A percentile compares a stretch with the other conserved stretches of the same genome.
Conservation (phyloP, 2,888 invertebrate genomes). For the Oscheius sp. region DNA sequence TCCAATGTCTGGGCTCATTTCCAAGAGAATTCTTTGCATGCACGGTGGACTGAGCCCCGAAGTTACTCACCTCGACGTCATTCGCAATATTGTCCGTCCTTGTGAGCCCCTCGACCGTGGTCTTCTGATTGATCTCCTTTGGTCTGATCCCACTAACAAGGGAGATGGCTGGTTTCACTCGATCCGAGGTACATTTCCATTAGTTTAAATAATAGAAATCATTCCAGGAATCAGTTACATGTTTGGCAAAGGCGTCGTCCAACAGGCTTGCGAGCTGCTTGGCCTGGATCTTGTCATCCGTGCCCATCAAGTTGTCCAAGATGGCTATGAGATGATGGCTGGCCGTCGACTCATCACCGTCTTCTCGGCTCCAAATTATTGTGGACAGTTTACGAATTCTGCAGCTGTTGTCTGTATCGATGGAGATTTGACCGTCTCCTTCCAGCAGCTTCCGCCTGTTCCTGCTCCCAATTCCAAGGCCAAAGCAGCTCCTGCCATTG, state of each 20-base stretch:
- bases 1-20: constrained; percentile 66
- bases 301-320: constrained; percentile 68
- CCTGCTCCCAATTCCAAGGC: neutral
- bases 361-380: constrained; percentile 67
- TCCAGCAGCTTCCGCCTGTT: constrained; percentile 21
- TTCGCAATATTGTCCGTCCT: constrained; percentile 59
- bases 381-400: constrained; percentile 64
- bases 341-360: constrained; percentile 66
- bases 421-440: constrained; percentile 56
- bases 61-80: constrained; percentile 55
- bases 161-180: constrained; percentile 63
- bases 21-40: constrained; percentile 66
- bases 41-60: constrained; percentile 68
- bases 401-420: constrained; percentile 66
- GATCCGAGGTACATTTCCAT: constrained; percentile 43
- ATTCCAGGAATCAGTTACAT: constrained; percentile 62
- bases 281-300: constrained; percentile 66
- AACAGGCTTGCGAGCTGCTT: constrained; percentile 56
- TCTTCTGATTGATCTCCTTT: constrained; percentile 65
- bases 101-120: constrained; percentile 65
- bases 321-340: constrained; percentile 63
- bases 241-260: constrained; percentile 65
- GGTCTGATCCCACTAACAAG: constrained; percentile 68
- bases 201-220: neutral
- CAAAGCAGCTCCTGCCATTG: constrained; percentile 42